These are phyloP conservation scores for Eclectus roratus DNA, from an alignment of 2,113 vertebrate species.

Conservation along the genomic window DNA sequence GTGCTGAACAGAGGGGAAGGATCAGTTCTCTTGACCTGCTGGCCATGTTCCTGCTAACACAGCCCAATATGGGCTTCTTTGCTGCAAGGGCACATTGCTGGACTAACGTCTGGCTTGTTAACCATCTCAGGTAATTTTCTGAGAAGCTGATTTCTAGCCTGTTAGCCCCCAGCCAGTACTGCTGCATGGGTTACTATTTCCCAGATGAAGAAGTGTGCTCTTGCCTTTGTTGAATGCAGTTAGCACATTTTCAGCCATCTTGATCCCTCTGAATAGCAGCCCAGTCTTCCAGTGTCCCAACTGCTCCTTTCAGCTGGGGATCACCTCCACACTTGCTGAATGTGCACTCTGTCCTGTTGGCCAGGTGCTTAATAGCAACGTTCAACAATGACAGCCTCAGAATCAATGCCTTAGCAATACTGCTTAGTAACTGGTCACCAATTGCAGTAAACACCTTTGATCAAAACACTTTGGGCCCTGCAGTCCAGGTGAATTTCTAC, in stretches of 20 bases:
- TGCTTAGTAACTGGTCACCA: neutral
- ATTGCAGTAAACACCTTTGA: neutral
- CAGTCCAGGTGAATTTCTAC: neutral
- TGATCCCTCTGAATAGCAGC: neutral
- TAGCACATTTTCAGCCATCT: neutral
- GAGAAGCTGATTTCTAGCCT: neutral
- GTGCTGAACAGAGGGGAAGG: neutral
- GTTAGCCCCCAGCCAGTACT: neutral
- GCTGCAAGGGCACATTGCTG: neutral
- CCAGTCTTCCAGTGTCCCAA: neutral
- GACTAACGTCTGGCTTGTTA: neutral
- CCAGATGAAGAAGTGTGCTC: neutral
- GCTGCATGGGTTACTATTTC: neutral
- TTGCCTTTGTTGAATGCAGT: neutral
- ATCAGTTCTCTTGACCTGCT: neutral
- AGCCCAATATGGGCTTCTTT: neutral
- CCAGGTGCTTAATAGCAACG: neutral
- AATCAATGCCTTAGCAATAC: neutral
- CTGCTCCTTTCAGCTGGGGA: neutral
- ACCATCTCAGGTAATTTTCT: neutral
- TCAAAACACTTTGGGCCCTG: neutral
- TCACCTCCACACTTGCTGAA: neutral
- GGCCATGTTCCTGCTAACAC: neutral
- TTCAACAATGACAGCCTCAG: neutral
- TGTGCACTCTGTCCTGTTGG: neutral